Evolutionary conservation across 2,113 vertebrate species (phyloP).

Genomic region (Rhinolophus sinicus): DNA sequence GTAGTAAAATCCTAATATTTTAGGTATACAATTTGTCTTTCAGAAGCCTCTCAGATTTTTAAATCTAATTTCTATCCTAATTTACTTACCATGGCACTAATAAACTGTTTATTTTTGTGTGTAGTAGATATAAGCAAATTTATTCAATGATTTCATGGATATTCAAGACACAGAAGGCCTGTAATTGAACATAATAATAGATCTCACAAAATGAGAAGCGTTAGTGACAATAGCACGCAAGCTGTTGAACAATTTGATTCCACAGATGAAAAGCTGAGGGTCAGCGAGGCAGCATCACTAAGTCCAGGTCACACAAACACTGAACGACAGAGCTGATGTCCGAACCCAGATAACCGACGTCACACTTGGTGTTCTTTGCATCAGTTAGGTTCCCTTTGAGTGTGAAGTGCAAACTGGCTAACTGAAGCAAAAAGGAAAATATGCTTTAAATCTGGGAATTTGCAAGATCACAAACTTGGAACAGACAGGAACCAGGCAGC

Average conservation of each 20-base stretch:
- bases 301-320: slow-evolving; percentile 26
- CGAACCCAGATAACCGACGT: not conserved
- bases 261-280: not conserved
- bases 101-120: slow-evolving; percentile 40
- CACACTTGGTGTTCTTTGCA: not conserved
- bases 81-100: slow-evolving; percentile 34
- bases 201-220: slow-evolving; percentile 31
- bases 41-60: not conserved
- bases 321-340: not conserved
- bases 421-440: not conserved
- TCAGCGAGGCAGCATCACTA: not conserved
- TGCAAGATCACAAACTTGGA: slow-evolving; percentile 11
- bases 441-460: slow-evolving; percentile 7
- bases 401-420: not conserved
- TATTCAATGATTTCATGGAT: slow-evolving; percentile 54
- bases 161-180: slow-evolving; percentile 37
- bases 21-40: not conserved
- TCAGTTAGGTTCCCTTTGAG: not conserved
- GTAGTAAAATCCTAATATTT: not conserved
- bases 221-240: not conserved
- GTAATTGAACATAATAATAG: slow-evolving; percentile 60
- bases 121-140: slow-evolving; percentile 22
- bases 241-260: not conserved
- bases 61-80: slow-evolving; percentile 31
- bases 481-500: not conserved